Conservation (phyloP, 1,140 invertebrate species). For the Aphelenchoides fujianensis region DNA sequence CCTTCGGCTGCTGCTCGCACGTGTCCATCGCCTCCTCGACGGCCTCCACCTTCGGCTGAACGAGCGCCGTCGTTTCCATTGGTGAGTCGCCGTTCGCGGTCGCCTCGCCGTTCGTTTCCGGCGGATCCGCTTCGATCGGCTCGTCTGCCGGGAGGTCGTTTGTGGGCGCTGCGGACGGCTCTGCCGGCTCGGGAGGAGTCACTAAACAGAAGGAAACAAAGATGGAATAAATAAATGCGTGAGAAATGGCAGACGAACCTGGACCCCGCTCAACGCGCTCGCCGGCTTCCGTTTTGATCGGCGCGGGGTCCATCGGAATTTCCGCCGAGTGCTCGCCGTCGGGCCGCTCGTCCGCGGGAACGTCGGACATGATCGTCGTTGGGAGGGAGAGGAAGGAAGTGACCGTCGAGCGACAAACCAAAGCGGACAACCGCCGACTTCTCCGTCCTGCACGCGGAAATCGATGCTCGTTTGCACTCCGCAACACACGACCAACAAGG, state of each 20-base stretch:
- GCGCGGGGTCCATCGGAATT: neutral
- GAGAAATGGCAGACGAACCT: too few relatives aligned
- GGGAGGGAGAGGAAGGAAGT: too few relatives aligned
- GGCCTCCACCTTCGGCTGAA: too few relatives aligned
- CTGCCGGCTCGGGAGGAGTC: neutral
- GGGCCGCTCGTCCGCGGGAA: neutral
- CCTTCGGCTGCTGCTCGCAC: too few relatives aligned
- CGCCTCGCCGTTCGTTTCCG: neutral
- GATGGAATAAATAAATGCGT: neutral
- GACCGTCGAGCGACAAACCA: too few relatives aligned
- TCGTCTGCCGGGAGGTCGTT: neutral
- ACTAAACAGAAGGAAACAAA: neutral
- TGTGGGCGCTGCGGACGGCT: neutral
- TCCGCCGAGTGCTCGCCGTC: neutral
- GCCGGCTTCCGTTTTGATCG: constrained; percentile 1
- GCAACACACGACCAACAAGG: too few relatives aligned
- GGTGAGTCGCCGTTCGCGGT: neutral
- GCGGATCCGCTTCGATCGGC: neutral
- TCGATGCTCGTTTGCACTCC: neutral
- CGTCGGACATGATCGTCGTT: neutral
- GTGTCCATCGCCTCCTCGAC: neutral
- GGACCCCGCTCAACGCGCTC: neutral
- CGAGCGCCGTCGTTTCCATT: neutral
- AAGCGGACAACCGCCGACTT: too few relatives aligned
- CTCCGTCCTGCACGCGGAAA: too few relatives aligned